Percentiles rank a stretch among this genome's conserved stretches.
Evolutionary conservation across 2,113 vertebrate species (phyloP).

Genomic region (Scopus umbretta): DNA sequence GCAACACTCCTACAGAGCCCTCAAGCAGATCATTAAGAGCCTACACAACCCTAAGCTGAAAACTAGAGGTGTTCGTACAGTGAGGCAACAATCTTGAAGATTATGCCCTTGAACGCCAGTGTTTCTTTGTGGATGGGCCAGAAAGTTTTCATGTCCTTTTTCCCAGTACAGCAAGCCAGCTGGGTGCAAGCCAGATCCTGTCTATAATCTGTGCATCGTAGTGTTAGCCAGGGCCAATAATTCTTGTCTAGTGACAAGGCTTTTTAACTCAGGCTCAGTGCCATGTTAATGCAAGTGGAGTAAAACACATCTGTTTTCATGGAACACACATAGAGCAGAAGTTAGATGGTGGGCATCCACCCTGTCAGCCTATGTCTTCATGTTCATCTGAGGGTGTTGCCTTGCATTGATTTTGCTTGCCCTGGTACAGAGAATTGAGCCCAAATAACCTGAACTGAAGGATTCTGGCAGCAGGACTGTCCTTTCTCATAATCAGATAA

Average conservation of each 20-base stretch:
- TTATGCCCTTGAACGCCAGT: not conserved
- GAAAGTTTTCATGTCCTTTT: not conserved
- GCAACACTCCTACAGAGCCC: not conserved
- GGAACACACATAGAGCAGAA: not conserved
- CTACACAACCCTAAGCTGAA: conserved; percentile 18
- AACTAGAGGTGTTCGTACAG: not conserved
- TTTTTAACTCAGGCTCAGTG: not conserved
- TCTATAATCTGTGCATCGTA: not conserved
- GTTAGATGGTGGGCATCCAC: too few species aligned
- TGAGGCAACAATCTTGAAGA: conserved; percentile 39
- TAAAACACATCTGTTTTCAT: not conserved
- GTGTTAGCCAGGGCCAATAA: not conserved
- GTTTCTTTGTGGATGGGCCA: not conserved
- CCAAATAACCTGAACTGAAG: not conserved
- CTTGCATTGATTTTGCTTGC: not conserved
- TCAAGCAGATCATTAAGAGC: conserved; percentile 11
- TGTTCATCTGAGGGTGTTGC: not conserved
- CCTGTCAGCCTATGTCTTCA: not conserved
- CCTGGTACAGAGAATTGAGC: not conserved
- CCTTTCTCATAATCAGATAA: not conserved
- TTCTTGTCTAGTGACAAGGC: not conserved
- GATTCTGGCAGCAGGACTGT: not conserved
- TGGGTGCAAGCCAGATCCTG: not conserved
- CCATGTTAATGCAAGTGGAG: not conserved
- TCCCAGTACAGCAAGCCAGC: not conserved